Percentiles rank a stretch among this genome's conserved stretches.
Conservation (phyloP, 2,888 invertebrate species). For the Branchipolynoe longqiensis region DNA sequence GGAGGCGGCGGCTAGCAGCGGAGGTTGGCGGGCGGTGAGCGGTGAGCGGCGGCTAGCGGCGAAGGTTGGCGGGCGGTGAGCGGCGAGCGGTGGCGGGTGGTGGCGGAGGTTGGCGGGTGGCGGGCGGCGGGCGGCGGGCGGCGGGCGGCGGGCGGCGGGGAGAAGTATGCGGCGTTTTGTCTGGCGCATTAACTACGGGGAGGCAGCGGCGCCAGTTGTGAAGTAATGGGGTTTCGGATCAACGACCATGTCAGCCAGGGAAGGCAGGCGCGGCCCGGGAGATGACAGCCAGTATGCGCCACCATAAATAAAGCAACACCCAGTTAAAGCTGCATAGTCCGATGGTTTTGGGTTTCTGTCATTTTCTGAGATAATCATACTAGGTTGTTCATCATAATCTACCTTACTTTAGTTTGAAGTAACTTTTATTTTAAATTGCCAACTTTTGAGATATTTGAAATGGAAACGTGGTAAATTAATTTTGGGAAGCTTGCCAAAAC, state of each 20-base stretch:
- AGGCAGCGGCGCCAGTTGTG: not conserved
- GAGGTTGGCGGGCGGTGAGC: not conserved
- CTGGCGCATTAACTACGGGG: slow-evolving; percentile 12
- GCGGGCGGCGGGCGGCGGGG: not conserved
- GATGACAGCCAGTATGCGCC: not conserved
- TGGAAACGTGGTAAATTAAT: too few relatives aligned
- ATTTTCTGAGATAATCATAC: too few relatives aligned
- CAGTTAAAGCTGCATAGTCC: too few relatives aligned
- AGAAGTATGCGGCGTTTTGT: not conserved
- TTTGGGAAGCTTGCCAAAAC: too few relatives aligned
- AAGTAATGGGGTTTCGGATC: not conserved
- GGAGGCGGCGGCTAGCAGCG: not conserved
- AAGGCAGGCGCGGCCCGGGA: too few relatives aligned
- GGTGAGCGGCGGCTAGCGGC: not conserved
- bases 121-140: not conserved
- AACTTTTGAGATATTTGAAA: too few relatives aligned
- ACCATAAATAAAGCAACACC: not conserved
- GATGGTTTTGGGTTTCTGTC: too few relatives aligned
- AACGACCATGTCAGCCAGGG: not conserved
- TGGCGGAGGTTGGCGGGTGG: not conserved
- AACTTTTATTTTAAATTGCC: too few relatives aligned
- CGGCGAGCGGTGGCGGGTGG: not conserved
- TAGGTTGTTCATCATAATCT: too few relatives aligned
- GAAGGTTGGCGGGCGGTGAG: not conserved
- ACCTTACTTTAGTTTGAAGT: too few relatives aligned